Base-by-base conservation (phyloP, 2,888 invertebrate genomes). In the Cephus sareptanus region DNA sequence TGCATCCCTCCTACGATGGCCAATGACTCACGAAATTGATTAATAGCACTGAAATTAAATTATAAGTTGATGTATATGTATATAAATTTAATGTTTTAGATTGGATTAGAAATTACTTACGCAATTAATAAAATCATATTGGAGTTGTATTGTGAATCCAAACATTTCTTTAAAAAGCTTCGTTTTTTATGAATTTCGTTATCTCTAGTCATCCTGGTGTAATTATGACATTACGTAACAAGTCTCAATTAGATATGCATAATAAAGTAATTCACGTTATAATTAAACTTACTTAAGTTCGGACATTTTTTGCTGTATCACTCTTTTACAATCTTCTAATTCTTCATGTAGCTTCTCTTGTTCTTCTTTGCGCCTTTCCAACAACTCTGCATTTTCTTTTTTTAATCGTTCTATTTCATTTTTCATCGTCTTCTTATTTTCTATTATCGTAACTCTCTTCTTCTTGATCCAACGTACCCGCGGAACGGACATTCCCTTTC, bases 81-180 rank as follows among this genome's bases (percentile, higher is more conserved):
- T 23, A 56, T 56, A 23, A 56, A 56, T 56, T 2, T 23, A 56
- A 23, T 56, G 6, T 56, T 23, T 23, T 15, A 56, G 23, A 56
- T 56, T 23, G 1, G 9, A 56, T 56, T 56, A 56, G 6, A 56
- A 56, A 23, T 15, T 78, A 76, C 69, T 74, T 81, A 84, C 81
- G 77, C 34, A 11, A 77, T 34, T n/a, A 82, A 23, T 12, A 78
- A 0, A 68, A 35, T 12, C 56, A 31, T 79, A 73, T 81, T 77
- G 1, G 13, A 23, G 30, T 9, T 13, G 68, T 76, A 82, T 68
- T 81, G 77, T 12, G 2, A n/a, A n/a, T 79, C 56, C 4, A 84
- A 56, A 2, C 9, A 68, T 33, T 78, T 78, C 33, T 75, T 56
- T 6, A 81, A 23, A 11, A 80, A 74, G 15, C 15, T 0, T 15